Evolutionary conservation across 2,797 vertebrate genomes (phyloP).

Genomic region (Gymnothorax reevesii): DNA sequence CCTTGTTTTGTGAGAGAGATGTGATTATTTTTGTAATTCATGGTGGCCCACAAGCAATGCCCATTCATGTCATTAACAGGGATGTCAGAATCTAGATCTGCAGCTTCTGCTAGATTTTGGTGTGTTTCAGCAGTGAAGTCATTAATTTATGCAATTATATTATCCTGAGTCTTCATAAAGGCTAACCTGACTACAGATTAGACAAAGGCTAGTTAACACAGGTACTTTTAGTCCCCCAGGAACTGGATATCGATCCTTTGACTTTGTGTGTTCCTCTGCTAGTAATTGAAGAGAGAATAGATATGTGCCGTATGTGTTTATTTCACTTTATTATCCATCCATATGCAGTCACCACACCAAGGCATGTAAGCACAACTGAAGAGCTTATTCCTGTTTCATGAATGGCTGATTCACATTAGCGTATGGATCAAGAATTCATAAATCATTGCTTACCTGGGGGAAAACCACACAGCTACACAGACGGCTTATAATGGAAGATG

Average conservation of each 20-base stretch:
- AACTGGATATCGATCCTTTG: background rate
- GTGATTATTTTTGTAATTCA: background rate
- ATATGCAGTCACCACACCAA: background rate
- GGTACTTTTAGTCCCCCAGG: background rate
- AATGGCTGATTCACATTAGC: conserved; percentile 9
- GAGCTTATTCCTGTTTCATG: background rate
- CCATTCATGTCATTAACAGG: background rate
- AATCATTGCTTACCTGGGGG: background rate
- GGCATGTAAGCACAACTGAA: background rate
- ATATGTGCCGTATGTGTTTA: background rate
- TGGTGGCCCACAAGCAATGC: background rate
- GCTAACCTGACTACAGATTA: background rate
- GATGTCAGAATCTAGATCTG: background rate
- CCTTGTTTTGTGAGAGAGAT: background rate
- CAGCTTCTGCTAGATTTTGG: background rate
- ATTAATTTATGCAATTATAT: background rate
- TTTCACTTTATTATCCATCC: background rate
- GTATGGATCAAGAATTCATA: conserved; percentile 15
- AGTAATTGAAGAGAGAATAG: background rate
- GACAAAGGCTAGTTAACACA: background rate
- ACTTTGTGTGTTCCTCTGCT: background rate
- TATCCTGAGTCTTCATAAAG: too few species aligned
- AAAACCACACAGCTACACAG: background rate
- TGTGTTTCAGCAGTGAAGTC: background rate
- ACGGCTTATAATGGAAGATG: background rate